Evolutionary conservation across 2,888 invertebrate species (phyloP).

Genomic region (Parnassius mnemosyne): DNA sequence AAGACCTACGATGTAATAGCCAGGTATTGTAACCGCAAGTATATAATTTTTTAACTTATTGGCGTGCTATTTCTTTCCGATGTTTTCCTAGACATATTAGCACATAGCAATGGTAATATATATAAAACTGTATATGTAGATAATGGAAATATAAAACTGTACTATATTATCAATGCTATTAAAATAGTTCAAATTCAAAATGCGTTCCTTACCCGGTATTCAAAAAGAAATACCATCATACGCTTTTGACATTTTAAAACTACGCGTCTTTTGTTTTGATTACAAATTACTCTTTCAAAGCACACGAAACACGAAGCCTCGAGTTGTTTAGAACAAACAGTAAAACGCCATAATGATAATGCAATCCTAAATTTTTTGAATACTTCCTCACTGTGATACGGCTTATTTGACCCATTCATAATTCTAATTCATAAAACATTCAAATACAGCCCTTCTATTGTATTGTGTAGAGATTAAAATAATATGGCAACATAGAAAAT

Average conservation of each 20-base stretch:
- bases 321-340: constrained; percentile 4
- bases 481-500: neutral
- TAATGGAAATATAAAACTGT: no score
- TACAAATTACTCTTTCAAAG: neutral
- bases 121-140: no score
- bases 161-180: neutral
- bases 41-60: no score
- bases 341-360: constrained; percentile 15
- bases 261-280: neutral
- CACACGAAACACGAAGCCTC: neutral
- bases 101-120: no score
- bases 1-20: no score
- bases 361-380: constrained; percentile 19
- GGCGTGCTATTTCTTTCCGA: no score
- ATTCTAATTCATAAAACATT: neutral
- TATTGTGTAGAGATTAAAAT: neutral
- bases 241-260: neutral
- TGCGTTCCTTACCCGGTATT: neutral
- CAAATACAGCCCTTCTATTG: neutral
- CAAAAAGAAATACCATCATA: no score
- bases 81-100: no score
- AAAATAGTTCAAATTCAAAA: neutral
- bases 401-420: neutral
- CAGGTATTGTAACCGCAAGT: no score
- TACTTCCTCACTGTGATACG: neutral